phyloP scores from a whole-genome alignment of 2,888 invertebrate species.

The Sisyra nigra region DNA sequence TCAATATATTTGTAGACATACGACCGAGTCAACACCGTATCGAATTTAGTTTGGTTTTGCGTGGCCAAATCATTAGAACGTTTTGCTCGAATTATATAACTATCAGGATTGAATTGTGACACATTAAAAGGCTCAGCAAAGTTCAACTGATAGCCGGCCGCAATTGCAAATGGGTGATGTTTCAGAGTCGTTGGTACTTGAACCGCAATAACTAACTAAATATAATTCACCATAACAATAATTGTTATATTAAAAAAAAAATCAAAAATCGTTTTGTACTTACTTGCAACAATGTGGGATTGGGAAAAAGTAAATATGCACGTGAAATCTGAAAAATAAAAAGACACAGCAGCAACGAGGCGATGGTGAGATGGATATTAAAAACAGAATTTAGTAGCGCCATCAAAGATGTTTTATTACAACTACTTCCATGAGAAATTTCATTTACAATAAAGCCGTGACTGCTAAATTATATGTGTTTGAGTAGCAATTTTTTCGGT shows the following conservation, averaged over 20 bases:
- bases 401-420: constrained; percentile 9
- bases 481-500: constrained; percentile 8
- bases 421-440: constrained; percentile 9
- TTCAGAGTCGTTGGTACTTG: constrained; percentile 2
- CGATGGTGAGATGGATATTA: neutral
- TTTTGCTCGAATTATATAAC: neutral
- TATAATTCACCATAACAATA: neutral
- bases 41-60: neutral
- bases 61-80: neutral
- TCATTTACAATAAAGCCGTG: constrained; percentile 9
- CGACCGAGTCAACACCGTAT: neutral
- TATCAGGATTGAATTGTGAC: constrained; percentile 2
- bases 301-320: constrained; percentile 5
- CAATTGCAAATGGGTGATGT: neutral
- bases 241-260: neutral
- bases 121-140: constrained; percentile 1
- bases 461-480: constrained; percentile 9
- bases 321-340: neutral
- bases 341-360: neutral
- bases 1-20: constrained; percentile 2
- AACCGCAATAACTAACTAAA: constrained; percentile 4
- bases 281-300: constrained; percentile 8
- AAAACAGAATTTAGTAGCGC: constrained; percentile 7
- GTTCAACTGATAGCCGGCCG: constrained; percentile 5
- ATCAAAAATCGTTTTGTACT: constrained; percentile 2